These are phyloP conservation scores for Andrena fulva DNA, from an alignment of 2,888 invertebrate species.

Conservation along the genomic window DNA sequence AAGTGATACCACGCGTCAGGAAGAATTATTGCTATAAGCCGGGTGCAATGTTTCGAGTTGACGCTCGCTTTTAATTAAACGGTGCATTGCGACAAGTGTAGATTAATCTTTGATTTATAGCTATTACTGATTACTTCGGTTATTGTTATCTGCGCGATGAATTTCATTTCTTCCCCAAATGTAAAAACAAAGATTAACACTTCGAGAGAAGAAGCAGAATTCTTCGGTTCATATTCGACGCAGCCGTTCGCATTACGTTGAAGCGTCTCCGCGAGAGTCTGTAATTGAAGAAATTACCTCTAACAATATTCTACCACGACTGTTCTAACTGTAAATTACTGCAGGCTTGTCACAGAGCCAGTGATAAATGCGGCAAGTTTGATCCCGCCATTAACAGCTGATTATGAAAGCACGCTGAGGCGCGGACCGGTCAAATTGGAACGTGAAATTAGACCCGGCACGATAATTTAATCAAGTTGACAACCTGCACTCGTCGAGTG, in stretches of 20 bases:
- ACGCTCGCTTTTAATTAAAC: too few relatives aligned
- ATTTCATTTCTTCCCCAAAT: too few relatives aligned
- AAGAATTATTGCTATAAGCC: constrained; percentile 4
- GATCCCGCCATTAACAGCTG: constrained; percentile 21
- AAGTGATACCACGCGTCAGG: background rate
- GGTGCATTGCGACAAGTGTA: too few relatives aligned
- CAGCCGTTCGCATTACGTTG: background rate
- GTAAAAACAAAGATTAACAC: background rate
- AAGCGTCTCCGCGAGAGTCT: background rate
- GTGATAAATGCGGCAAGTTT: constrained; percentile 17
- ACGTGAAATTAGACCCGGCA: constrained; percentile 25
- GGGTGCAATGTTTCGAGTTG: background rate
- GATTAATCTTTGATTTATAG: background rate
- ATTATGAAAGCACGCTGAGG: constrained; percentile 11
- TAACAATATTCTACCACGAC: background rate
- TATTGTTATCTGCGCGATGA: too few relatives aligned
- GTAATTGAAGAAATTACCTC: background rate
- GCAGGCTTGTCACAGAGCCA: background rate
- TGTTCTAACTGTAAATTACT: background rate
- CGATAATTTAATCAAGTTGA: constrained; percentile 40
- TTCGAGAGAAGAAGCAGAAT: background rate
- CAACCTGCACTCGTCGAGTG: background rate
- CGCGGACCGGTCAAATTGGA: constrained; percentile 3
- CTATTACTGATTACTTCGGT: background rate
- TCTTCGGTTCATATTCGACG: background rate